Conservation (phyloP, 2,113 vertebrate genomes). For the Harpagus bidentatus region DNA sequence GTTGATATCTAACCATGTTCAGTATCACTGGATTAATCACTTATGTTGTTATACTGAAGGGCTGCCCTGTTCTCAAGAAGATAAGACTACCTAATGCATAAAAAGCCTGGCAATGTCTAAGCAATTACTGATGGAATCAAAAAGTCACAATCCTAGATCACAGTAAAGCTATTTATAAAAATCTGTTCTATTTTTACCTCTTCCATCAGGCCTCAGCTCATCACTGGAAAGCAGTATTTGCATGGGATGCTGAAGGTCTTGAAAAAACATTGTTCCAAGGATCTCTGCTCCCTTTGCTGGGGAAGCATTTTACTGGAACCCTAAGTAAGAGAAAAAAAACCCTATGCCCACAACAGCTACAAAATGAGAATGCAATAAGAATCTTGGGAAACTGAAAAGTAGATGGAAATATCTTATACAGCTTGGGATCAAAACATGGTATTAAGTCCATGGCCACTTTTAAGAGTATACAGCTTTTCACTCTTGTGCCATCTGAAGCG, state of each 20-base stretch:
- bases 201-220: background rate
- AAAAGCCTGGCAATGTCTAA: background rate
- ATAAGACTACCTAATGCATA: background rate
- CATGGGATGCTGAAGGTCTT: background rate
- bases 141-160: background rate
- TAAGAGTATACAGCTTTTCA: background rate
- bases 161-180: background rate
- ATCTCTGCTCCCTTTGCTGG: background rate
- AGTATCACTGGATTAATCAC: background rate
- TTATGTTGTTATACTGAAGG: background rate
- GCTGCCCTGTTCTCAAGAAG: background rate
- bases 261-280: background rate
- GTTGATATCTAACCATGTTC: rapidly evolving
- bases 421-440: background rate
- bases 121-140: background rate
- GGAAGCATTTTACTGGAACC: background rate
- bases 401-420: background rate
- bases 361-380: background rate
- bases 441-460: background rate
- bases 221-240: background rate
- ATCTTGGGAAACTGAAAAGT: background rate
- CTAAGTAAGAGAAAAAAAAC: background rate
- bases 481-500: background rate
- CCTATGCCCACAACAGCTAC: background rate
- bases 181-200: background rate